Percentiles rank a stretch among this genome's conserved stretches.
Conservation (phyloP, 2,888 invertebrate species). For the Agonopterix arenella region DNA sequence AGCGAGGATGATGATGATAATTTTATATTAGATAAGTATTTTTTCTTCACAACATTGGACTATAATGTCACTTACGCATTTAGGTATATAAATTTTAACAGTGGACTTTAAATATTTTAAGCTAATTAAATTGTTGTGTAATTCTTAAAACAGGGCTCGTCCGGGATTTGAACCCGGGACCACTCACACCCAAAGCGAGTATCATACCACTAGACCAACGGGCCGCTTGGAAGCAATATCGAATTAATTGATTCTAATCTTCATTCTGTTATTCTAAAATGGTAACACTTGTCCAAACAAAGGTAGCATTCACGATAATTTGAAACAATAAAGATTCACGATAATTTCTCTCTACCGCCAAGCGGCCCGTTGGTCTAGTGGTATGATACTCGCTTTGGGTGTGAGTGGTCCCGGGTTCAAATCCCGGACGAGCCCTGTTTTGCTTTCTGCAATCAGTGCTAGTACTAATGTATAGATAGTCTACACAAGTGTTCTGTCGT, state of each 20-base stretch:
- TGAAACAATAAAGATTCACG: not conserved
- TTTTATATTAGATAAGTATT: too few relatives aligned
- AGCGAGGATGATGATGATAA: too few relatives aligned
- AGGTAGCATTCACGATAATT: not conserved
- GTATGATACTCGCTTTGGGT: slow-evolving; percentile 50
- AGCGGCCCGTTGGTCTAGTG: slow-evolving; percentile 60
- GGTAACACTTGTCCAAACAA: not conserved
- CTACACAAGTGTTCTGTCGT: too few relatives aligned
- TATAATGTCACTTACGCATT: too few relatives aligned
- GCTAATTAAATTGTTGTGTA: too few relatives aligned
- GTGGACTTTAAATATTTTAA: too few relatives aligned
- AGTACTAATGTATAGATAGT: too few relatives aligned
- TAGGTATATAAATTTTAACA: too few relatives aligned
- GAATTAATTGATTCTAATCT: too few relatives aligned
- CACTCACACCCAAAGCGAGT: slow-evolving; percentile 52
- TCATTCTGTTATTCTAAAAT: too few relatives aligned
- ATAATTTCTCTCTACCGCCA: not conserved
- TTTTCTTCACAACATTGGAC: too few relatives aligned
- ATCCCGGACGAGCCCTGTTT: slow-evolving; percentile 40
- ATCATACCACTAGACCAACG: slow-evolving; percentile 65
- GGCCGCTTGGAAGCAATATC: slow-evolving; percentile 23
- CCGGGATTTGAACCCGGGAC: slow-evolving; percentile 69
- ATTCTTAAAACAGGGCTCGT: slow-evolving; percentile 24
- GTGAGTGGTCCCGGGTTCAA: slow-evolving; percentile 69
- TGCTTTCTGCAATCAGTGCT: too few relatives aligned